Evolutionary conservation across 2,888 invertebrate genomes (phyloP), one percentile per base, ranked within the genome.

Genomic region (Drosophila buzzatii): DNA sequence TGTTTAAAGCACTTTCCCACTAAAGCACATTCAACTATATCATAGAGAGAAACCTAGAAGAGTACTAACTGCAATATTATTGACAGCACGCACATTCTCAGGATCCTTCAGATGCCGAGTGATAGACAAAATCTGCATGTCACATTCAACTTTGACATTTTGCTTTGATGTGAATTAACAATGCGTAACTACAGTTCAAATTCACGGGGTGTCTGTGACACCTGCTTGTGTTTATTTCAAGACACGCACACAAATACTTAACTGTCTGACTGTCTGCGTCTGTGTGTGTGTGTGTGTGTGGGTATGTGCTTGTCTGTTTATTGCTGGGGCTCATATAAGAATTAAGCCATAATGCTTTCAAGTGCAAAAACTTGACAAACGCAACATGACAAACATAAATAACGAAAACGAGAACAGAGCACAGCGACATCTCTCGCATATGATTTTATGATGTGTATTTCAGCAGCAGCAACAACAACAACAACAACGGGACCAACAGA

Each of bases 361-460:
- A 85, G 88, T 79, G 85, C 90, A 87, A 85, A 90, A 85, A 88
- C 88, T 85, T 85, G 89, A 90, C 90, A 90, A 85, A 90, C 90
- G 88, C 90, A 85, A 85, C 85, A 85, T 90, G 90, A 88, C 85
- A 88, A 90, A 85, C 85, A 85, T 85, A 85, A 85, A 85, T 85
- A 85, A 90, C 79, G 79, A 62, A 78, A 80, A 78, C 78, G 77
- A 78, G 70, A 69, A 68, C 51, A 61, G 72, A 55, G 45, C 20
- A 56, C 51, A 39, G 39, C 64, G 65, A 58, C 62, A 39, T 33
- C 71, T 33, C 71, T 70, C 67, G 70, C 66, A 62, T 65, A 79
- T 70, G 81, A 71, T 89, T 89, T 85, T 85, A 89, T 87, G 85
- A 85, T 85, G 90, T 89, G 89, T 31, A 31, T 70, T 71, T 65